Conservation (phyloP, 2,888 invertebrate species). For the Parnassius glacialis region DNA sequence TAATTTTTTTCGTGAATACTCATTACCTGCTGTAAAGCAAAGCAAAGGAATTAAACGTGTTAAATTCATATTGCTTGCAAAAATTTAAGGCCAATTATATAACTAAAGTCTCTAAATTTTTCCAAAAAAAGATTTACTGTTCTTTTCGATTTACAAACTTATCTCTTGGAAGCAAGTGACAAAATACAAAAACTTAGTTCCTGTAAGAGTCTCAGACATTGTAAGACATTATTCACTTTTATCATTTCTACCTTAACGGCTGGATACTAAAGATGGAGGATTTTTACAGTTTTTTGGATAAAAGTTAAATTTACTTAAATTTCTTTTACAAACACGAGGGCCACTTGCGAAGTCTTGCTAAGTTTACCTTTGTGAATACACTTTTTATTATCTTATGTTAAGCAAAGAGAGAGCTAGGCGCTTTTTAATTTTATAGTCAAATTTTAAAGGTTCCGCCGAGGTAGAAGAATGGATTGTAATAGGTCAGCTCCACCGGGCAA, state of each 20-base stretch:
- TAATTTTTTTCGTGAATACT: no score
- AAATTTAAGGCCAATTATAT: no score
- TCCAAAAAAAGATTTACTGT: not conserved
- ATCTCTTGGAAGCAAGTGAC: slow-evolving; percentile 21
- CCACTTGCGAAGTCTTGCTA: slow-evolving; percentile 8
- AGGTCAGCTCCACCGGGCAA: slow-evolving; percentile 10
- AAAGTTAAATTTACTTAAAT: slow-evolving; percentile 25
- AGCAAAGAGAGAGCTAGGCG: slow-evolving; percentile 20
- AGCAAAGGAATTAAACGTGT: no score
- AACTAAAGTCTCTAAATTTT: no score
- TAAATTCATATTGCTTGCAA: no score
- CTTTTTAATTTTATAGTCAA: slow-evolving; percentile 22
- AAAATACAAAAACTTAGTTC: slow-evolving; percentile 23
- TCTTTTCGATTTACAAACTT: slow-evolving; percentile 11
- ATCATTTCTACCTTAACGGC: slow-evolving; percentile 27
- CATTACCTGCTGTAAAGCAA: no score
- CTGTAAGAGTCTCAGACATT: slow-evolving; percentile 17
- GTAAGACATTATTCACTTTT: slow-evolving; percentile 27
- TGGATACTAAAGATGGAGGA: slow-evolving; percentile 23
- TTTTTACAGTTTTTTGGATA: slow-evolving; percentile 23
- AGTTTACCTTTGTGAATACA: slow-evolving; percentile 1
- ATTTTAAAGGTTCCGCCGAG: not conserved
- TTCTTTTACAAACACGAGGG: slow-evolving; percentile 23
- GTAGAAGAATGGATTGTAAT: slow-evolving; percentile 22
- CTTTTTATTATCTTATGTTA: slow-evolving; percentile 10